These are phyloP conservation scores for Unio delphinus DNA, from an alignment of 2,888 invertebrate genomes.

Conservation along the genomic window DNA sequence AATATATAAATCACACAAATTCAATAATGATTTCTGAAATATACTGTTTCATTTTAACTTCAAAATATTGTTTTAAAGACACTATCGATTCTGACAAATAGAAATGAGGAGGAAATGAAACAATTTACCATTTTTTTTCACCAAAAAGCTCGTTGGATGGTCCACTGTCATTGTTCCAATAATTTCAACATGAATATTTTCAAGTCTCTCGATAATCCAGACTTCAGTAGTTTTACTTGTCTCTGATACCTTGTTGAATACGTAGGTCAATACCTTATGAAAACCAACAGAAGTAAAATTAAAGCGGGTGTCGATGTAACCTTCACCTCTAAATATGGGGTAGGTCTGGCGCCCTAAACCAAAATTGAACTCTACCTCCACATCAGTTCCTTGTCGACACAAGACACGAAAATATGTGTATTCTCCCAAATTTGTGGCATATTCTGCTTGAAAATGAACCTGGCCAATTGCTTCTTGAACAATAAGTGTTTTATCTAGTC, in stretches of 20 bases:
- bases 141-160: constrained; percentile 16
- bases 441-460: neutral
- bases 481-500: constrained; percentile 11
- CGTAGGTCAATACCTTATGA: constrained; percentile 46
- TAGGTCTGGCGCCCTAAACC: constrained; percentile 14
- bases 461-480: constrained; percentile 24
- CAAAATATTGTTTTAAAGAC: too few relatives aligned
- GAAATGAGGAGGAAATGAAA: neutral
- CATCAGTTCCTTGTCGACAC: constrained; percentile 9
- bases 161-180: constrained; percentile 7
- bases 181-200: constrained; percentile 13
- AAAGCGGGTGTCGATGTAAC: constrained; percentile 1
- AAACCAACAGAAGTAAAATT: constrained; percentile 32
- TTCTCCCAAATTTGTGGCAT: too few relatives aligned
- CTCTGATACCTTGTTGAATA: constrained; percentile 53
- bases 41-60: too few relatives aligned
- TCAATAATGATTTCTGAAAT: too few relatives aligned
- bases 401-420: too few relatives aligned
- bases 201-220: constrained; percentile 26
- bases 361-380: constrained; percentile 36
- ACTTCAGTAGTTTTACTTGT: constrained; percentile 32
- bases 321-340: too few relatives aligned
- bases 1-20: too few relatives aligned
- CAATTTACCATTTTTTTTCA: constrained; percentile 25
- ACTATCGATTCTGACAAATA: too few relatives aligned